Evolutionary conservation across 2,888 invertebrate species (phyloP), one percentile per base, ranked within the genome.

Genomic region (Cybosia mesomella): DNA sequence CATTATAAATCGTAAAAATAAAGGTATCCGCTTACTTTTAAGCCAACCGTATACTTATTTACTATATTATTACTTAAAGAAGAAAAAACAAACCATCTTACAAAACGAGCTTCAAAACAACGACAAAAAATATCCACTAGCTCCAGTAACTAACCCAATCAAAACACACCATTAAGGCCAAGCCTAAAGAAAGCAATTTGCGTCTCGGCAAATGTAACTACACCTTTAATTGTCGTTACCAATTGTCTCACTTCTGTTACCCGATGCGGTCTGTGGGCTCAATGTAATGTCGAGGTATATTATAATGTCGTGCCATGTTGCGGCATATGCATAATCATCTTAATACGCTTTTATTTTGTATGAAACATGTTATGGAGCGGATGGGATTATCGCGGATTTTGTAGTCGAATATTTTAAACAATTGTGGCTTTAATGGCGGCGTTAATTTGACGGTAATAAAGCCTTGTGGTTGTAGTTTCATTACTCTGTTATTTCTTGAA

Each of bases 121-220:
- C 7, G 22, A 15, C 24, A 1, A 32, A 53, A 34, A 58, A 55
- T 22, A n/a, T 54, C 64, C 65, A 81, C 76, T 77, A 22, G 71
- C 73, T 63, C 75, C 39, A 83, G 73, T 71, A 59, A 82, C 81
- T 83, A 59, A 71, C 72, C 58, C 63, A 70, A 73, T 81, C 70
- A 75, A 73, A 89, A 89, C 80, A 72, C 28, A 75, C 79, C 86
- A 87, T 77, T 73, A 87, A 89, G 85, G 83, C 83, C 81, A 71
- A 80, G 83, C 71, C 79, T 83, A 82, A 91, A 89, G 91, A 91
- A 90, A 89, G 90, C 87, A 88, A 92, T 90, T 89, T 86, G 76
- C 82, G 79, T 74, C 78, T 77, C 78, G 82, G 81, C 83, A 75
- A 79, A 82, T 83, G 85, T 90, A 88, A 90, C 85, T 87, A 68